Evolutionary conservation across 2,888 invertebrate species (phyloP).

Genomic region (Cartodere bifasciata): DNA sequence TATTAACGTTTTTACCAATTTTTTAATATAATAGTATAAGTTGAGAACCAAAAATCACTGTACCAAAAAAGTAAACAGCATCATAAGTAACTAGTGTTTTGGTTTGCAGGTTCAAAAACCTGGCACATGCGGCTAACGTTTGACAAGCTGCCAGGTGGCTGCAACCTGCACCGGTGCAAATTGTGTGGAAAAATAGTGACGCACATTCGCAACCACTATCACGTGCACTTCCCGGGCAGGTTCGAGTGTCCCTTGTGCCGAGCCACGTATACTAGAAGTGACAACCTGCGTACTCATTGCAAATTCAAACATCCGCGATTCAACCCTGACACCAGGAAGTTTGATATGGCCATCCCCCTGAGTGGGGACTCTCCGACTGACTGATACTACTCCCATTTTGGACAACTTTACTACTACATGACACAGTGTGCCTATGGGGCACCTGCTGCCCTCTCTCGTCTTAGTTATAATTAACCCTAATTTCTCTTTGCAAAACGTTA

Average conservation of each 20-base stretch:
- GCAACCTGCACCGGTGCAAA: conserved; percentile 88
- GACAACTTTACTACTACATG: too few species aligned
- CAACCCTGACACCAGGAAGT: conserved; percentile 78
- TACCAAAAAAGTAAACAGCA: not conserved
- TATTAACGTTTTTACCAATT: too few species aligned
- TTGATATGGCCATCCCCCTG: conserved; percentile 46
- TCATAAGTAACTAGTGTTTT: conserved; percentile 35
- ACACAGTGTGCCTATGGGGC: too few species aligned
- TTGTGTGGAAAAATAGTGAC: conserved; percentile 90
- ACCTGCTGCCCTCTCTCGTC: too few species aligned
- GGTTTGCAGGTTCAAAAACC: conserved; percentile 85
- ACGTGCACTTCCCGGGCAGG: conserved; percentile 85
- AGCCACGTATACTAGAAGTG: conserved; percentile 83
- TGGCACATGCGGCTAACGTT: conserved; percentile 92
- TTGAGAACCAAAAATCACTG: too few species aligned
- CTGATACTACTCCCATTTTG: too few species aligned
- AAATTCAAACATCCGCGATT: conserved; percentile 84
- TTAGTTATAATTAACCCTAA: too few species aligned
- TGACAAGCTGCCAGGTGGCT: conserved; percentile 85
- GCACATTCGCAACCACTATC: conserved; percentile 89
- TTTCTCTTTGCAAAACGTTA: too few species aligned
- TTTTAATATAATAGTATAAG: too few species aligned
- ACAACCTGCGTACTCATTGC: conserved; percentile 86
- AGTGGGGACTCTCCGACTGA: too few species aligned
- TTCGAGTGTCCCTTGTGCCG: conserved; percentile 86